These are phyloP conservation scores for Diglossa brunneiventris DNA, from an alignment of 2,113 vertebrate genomes.

Conservation along the genomic window DNA sequence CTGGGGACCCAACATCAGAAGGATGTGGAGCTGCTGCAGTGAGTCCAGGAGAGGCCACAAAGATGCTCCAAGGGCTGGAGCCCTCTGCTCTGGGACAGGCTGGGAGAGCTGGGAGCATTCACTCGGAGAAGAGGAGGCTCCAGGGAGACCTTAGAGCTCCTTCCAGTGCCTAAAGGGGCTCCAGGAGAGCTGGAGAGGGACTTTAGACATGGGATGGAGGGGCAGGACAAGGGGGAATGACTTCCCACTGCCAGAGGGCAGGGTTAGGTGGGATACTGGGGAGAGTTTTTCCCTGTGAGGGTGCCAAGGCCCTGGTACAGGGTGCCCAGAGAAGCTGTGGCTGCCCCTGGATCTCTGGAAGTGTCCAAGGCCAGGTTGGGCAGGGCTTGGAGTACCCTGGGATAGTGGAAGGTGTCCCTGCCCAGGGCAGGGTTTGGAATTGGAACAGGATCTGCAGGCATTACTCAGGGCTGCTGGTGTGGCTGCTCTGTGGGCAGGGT, in stretches of 20 bases:
- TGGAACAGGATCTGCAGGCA: background rate
- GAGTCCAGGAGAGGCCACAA: rapidly evolving
- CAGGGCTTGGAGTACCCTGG: rapidly evolving
- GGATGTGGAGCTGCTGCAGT: background rate
- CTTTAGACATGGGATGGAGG: rapidly evolving
- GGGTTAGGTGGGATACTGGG: background rate
- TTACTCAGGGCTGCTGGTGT: background rate
- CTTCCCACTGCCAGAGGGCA: background rate
- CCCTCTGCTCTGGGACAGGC: background rate
- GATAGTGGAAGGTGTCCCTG: background rate
- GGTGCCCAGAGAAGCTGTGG: background rate
- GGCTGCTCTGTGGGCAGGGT: background rate
- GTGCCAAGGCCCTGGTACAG: background rate
- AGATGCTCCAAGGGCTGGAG: background rate
- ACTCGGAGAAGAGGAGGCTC: background rate
- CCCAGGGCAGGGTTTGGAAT: rapidly evolving
- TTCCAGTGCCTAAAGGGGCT: background rate
- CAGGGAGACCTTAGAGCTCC: rapidly evolving
- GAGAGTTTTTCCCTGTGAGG: background rate
- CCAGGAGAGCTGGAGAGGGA: background rate
- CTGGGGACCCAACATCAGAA: background rate
- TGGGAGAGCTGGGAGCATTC: background rate
- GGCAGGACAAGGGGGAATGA: background rate
- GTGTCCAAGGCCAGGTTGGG: background rate
- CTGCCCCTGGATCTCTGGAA: background rate